Evolutionary conservation across 2,888 invertebrate genomes (phyloP).

Genomic region (Heterodera filipjevi): DNA sequence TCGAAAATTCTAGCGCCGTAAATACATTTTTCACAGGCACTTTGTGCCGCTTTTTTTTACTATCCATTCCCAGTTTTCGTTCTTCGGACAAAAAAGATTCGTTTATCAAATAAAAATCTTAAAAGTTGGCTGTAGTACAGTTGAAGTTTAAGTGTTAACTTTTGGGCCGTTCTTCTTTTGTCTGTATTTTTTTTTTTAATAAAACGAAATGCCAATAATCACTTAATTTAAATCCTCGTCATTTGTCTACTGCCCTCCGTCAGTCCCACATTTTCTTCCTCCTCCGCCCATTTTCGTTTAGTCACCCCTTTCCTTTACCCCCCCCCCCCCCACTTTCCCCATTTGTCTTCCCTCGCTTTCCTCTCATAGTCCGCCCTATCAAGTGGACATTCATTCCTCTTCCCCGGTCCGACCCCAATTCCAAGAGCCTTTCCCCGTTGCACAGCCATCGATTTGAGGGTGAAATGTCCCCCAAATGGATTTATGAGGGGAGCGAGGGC

Average conservation of each 20-base stretch:
- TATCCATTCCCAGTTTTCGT: no score
- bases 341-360: neutral
- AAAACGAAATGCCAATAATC: no score
- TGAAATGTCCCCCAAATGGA: constrained; percentile 6
- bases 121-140: no score
- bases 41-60: no score
- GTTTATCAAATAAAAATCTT: no score
- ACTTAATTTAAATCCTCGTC: neutral
- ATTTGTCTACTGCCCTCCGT: neutral
- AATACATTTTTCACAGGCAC: no score
- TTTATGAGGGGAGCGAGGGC: neutral
- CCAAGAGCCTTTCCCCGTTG: neutral
- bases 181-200: no score
- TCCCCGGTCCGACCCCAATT: no score
- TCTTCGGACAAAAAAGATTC: no score
- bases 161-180: no score
- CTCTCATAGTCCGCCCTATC: neutral
- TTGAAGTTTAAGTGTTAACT: no score
- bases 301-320: neutral
- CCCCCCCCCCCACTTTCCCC: neutral
- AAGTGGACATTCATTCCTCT: neutral
- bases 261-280: neutral
- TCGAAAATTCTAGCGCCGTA: no score
- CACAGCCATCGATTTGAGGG: neutral
- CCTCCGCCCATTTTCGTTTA: neutral